Evolutionary conservation across 1,140 invertebrate genomes (phyloP).

Genomic region (Scaptodrosophila lebanonensis): DNA sequence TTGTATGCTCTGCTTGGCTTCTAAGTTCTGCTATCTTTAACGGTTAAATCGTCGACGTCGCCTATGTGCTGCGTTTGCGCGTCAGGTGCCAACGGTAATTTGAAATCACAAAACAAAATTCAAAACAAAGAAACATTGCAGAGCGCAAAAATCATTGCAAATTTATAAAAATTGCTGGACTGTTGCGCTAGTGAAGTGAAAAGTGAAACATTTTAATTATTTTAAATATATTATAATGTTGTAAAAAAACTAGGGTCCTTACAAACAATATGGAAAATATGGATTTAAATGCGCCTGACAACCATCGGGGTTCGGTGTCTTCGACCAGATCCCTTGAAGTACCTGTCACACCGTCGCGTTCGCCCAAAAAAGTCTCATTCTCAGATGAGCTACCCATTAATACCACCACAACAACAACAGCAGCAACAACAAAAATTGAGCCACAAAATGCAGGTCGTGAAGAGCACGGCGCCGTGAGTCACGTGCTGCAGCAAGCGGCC

Average conservation of each 20-base stretch:
- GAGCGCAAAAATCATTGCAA: too few species aligned
- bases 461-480: conserved; percentile 56
- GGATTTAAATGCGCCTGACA: conserved; percentile 42
- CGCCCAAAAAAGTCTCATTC: conserved; percentile 75
- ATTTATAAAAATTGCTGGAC: too few species aligned
- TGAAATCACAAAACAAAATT: too few species aligned
- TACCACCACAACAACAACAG: background rate
- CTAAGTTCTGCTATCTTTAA: conserved; percentile 23
- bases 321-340: conserved; percentile 67
- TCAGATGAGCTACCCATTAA: conserved; percentile 61
- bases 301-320: conserved; percentile 72
- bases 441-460: conserved; percentile 18
- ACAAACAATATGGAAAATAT: conserved; percentile 37
- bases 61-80: too few species aligned
- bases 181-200: too few species aligned
- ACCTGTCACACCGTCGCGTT: conserved; percentile 64
- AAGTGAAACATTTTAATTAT: background rate
- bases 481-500: conserved; percentile 66
- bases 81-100: too few species aligned
- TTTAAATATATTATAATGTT: too few species aligned
- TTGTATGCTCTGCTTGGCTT: conserved; percentile 18
- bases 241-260: too few species aligned
- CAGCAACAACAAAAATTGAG: conserved; percentile 16
- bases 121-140: too few species aligned
- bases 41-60: too few species aligned